Conservation (phyloP, 1,140 invertebrate species). For the Hesperophylax magnus region DNA sequence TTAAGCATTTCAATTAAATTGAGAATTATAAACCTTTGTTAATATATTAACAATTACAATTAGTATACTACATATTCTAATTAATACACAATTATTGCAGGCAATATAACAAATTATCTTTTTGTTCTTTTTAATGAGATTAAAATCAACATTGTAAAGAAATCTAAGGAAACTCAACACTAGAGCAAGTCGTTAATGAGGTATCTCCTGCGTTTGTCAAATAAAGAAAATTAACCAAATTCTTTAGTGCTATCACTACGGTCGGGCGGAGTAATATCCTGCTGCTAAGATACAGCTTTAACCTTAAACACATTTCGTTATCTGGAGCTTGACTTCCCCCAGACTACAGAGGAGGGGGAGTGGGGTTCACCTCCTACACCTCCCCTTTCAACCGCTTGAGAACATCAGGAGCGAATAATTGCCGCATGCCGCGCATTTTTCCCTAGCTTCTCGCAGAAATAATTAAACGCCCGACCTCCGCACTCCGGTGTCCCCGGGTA, state of each 20-base stretch:
- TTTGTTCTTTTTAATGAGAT: too few species aligned
- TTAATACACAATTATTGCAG: too few species aligned
- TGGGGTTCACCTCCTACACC: not conserved
- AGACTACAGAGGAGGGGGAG: not conserved
- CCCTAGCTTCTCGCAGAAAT: slow-evolving; percentile 54
- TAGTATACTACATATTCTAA: too few species aligned
- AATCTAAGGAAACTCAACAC: too few species aligned
- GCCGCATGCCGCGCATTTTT: slow-evolving; percentile 57
- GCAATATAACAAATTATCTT: too few species aligned
- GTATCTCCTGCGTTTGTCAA: not conserved
- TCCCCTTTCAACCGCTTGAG: not conserved
- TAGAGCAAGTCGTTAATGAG: not conserved
- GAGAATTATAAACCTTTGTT: too few species aligned
- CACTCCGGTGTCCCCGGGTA: slow-evolving; percentile 41
- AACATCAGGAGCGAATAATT: slow-evolving; percentile 56
- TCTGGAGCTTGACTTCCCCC: slow-evolving; percentile 5
- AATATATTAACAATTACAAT: too few species aligned
- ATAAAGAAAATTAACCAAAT: slow-evolving; percentile 16
- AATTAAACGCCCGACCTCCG: slow-evolving; percentile 52
- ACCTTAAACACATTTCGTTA: slow-evolving; percentile 37
- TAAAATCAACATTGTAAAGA: too few species aligned
- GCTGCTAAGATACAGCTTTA: slow-evolving; percentile 5
- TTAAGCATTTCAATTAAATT: too few species aligned
- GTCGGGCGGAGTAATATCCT: not conserved
- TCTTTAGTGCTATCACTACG: not conserved